Evolutionary conservation across 2,888 invertebrate species (phyloP).

Genomic region (Chaetogeoica ovagalla): DNA sequence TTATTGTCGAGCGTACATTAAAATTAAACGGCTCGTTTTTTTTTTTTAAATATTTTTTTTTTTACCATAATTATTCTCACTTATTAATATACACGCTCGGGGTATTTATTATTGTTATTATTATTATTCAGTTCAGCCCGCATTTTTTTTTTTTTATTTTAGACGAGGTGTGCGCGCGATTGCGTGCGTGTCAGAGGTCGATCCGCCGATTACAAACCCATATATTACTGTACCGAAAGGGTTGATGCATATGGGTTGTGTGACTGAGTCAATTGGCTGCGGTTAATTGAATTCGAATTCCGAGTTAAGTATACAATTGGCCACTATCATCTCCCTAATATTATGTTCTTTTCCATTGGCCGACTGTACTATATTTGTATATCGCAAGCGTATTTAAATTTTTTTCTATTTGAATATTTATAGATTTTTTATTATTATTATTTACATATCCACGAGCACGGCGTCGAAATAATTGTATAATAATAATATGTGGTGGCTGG

Average conservation of each 20-base stretch:
- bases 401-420: too few relatives aligned
- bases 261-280: constrained; percentile 51
- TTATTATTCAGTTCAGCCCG: constrained; percentile 49
- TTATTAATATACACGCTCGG: constrained; percentile 30
- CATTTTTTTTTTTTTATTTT: constrained; percentile 38
- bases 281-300: constrained; percentile 52
- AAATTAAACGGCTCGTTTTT: constrained; percentile 42
- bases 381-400: not conserved
- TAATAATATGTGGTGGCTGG: too few relatives aligned
- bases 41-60: constrained; percentile 5
- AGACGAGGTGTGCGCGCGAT: constrained; percentile 29
- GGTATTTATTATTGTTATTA: constrained; percentile 28
- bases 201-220: constrained; percentile 48
- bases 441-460: too few relatives aligned
- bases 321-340: not conserved
- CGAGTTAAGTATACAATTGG: constrained; percentile 46
- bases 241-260: constrained; percentile 52
- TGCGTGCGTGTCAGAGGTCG: constrained; percentile 48
- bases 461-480: too few relatives aligned
- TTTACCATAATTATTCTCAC: constrained; percentile 38
- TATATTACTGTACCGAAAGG: constrained; percentile 36
- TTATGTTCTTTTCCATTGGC: constrained; percentile 9
- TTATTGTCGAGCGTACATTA: constrained; percentile 43
- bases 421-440: too few relatives aligned
- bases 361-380: too few relatives aligned